Base-by-base conservation (phyloP, 2,888 invertebrate species). In the Empis livida region DNA sequence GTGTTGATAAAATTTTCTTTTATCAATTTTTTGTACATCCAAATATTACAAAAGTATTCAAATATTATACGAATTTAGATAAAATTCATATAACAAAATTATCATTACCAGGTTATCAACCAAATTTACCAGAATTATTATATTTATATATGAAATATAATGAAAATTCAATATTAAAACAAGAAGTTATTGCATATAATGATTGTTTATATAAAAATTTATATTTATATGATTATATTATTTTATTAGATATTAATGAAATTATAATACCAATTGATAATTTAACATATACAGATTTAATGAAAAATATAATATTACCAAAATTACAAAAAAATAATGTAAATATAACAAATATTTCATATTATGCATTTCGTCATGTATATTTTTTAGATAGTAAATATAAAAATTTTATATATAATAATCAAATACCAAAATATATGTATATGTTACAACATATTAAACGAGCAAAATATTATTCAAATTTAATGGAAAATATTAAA, bases 171-270 rank as follows among this genome's bases (percentile, higher is more conserved):
- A 92, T 92, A 67, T 74, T 92, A 13, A 85, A 91, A 61, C 90
- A 91, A 72, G 93, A 93, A 67, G 73, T 94, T 53, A 86, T 93
- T 57, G 90, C 92, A 13, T 93, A 93, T 73, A 94, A 93, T 67
- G 93, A 94, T 66, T 93, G 93, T 64, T 75, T 93, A 51, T 93
- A 93, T 71, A 81, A 87, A 60, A 84, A 92, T 64, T 79, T 92
- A 75, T 84, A 90, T 66, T 77, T 80, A 54, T 92, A 91, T 68
- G 80, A 84, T 54, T 89, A 85, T 71, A 79, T 91, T 44, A 84
- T 86, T 11, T 73, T 93, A 49, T 73, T 92, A 48, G 93, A 93
- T 64, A 82, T 89, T 51, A 93, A 93, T 71, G 93, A 93, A 70
- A 82, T 91, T 47, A 89, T 93, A 54, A 86, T 93, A 78, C 92